Conservation (phyloP, 2,797 vertebrate genomes). For the Malacoctenus gilli region DNA sequence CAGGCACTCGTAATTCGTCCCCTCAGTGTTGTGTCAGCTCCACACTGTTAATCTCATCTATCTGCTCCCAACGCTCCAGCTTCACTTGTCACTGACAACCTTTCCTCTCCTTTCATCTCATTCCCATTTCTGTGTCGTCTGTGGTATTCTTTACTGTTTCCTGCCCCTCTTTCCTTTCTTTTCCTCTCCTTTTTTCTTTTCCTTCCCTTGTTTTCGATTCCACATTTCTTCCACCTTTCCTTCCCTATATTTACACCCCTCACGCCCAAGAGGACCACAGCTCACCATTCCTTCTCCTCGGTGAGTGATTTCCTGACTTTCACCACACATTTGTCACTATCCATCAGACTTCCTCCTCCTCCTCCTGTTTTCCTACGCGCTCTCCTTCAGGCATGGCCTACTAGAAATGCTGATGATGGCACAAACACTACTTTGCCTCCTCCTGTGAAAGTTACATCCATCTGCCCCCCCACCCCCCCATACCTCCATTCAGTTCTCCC, state of each 20-base stretch:
- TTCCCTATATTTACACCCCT: constrained; percentile 1
- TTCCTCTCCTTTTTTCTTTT: not conserved
- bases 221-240: not conserved
- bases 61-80: constrained; percentile 15
- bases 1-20: constrained; percentile 26
- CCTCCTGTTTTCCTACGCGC: constrained; percentile 32
- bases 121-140: constrained; percentile 16
- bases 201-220: not conserved
- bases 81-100: constrained; percentile 15
- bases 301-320: constrained; percentile 37
- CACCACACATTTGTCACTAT: constrained; percentile 41
- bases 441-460: constrained; percentile 56
- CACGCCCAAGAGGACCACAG: not conserved
- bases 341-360: constrained; percentile 12
- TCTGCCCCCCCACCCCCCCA: constrained; percentile 55
- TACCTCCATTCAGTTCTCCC: constrained; percentile 28
- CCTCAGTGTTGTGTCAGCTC: constrained; percentile 21
- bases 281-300: constrained; percentile 15
- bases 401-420: constrained; percentile 70
- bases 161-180: too few relatives aligned
- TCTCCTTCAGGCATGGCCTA: constrained; percentile 43
- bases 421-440: constrained; percentile 51
- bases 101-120: constrained; percentile 8
- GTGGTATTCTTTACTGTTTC: not conserved
- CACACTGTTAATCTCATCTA: constrained; percentile 37